phyloP scores from a whole-genome alignment of 2,888 invertebrate species.

The Ecdyonurus torrentis region DNA sequence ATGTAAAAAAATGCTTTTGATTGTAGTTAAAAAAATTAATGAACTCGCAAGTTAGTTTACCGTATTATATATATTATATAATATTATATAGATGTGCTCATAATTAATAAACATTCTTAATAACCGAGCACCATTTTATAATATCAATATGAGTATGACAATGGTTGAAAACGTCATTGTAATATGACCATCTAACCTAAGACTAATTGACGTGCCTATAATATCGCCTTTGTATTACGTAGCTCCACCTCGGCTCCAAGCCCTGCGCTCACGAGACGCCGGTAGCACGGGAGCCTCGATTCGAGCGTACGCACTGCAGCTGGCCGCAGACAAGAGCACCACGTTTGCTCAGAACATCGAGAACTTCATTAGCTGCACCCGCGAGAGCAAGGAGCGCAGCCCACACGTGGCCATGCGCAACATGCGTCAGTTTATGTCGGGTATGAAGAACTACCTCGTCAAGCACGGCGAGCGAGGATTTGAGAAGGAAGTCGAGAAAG shows the following conservation, averaged over 20 bases:
- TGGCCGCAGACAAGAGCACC: slow-evolving; percentile 70
- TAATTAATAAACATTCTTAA: too few relatives aligned
- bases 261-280: slow-evolving; percentile 40
- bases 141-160: too few relatives aligned
- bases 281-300: slow-evolving; percentile 49
- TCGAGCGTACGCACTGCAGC: slow-evolving; percentile 57
- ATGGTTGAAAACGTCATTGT: too few relatives aligned
- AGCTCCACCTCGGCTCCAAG: slow-evolving; percentile 65
- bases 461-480: slow-evolving; percentile 91
- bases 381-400: slow-evolving; percentile 73
- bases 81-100: too few relatives aligned
- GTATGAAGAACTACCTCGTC: slow-evolving; percentile 94
- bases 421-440: slow-evolving; percentile 94
- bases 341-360: slow-evolving; percentile 86
- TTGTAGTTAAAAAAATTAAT: too few relatives aligned
- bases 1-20: too few relatives aligned
- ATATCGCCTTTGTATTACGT: too few relatives aligned
- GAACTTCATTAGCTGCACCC: slow-evolving; percentile 84
- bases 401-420: slow-evolving; percentile 80
- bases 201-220: too few relatives aligned
- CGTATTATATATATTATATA: too few relatives aligned
- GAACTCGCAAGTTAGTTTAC: too few relatives aligned
- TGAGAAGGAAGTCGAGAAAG: slow-evolving; percentile 76
- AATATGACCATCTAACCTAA: too few relatives aligned
- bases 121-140: too few relatives aligned